phyloP scores from a whole-genome alignment of 92 coral and sea anemone species.

The Heteractis magnifica region DNA sequence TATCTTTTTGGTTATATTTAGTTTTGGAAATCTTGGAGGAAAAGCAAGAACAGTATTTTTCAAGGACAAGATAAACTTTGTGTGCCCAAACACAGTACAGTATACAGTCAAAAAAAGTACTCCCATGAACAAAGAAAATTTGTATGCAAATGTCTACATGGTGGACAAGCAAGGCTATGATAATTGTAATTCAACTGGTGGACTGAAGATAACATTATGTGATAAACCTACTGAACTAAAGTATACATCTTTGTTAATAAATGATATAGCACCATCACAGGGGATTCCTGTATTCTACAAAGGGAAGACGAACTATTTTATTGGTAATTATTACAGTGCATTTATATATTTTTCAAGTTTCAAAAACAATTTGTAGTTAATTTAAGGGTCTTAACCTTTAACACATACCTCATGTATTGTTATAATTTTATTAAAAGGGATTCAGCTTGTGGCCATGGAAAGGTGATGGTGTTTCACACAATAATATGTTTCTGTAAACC shows the following conservation, averaged over 20 bases:
- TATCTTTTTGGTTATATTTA: neutral
- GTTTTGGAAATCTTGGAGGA: slow-evolving; percentile 34
- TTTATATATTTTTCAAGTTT: neutral
- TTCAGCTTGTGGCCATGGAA: too few species aligned
- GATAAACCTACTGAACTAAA: slow-evolving; percentile 21
- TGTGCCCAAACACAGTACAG: slow-evolving; percentile 47
- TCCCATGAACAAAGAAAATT: neutral
- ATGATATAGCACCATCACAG: neutral
- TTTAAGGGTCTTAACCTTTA: neutral
- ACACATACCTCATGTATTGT: too few species aligned
- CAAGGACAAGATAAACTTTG: slow-evolving; percentile 36
- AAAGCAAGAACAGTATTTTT: slow-evolving; percentile 36
- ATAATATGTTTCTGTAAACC: too few species aligned
- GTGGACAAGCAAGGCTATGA: slow-evolving; percentile 44
- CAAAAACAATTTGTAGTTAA: neutral
- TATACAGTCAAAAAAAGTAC: slow-evolving; percentile 10
- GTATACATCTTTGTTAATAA: slow-evolving; percentile 18
- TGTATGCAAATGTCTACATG: slow-evolving; percentile 49
- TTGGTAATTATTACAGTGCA: slow-evolving; percentile 29
- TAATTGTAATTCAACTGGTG: slow-evolving; percentile 37
- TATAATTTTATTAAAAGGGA: too few species aligned
- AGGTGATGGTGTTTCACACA: too few species aligned
- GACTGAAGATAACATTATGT: slow-evolving; percentile 20
- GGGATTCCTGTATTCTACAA: slow-evolving; percentile 6
- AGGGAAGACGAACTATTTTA: slow-evolving; percentile 39